Evolutionary conservation across 2,888 invertebrate species (phyloP), one percentile per base, ranked within the genome.

Genomic region (Ferdinandea cuprea): DNA sequence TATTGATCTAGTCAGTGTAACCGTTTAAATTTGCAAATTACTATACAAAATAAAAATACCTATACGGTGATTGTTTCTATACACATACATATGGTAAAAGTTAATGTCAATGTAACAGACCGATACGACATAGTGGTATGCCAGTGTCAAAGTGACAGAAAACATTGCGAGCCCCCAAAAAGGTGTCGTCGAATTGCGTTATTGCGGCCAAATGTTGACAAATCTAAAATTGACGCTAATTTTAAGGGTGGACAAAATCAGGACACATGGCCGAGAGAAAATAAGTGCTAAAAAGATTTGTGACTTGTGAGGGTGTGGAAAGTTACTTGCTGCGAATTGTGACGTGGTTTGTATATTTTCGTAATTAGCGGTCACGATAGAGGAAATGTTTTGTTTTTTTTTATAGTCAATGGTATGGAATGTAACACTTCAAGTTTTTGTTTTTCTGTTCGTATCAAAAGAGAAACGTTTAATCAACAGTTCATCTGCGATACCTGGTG

Each of bases 1-100:
- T 77, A 54, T 69, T 69, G 61, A 48, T 48, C 69, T 54, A 19
- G 59, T 48, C 42, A 50, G 15, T 48, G 50, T 13, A 52, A 48
- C 66, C 35, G 32, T 50, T 40, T 56, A 48, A 63, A 63, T 48
- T 80, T 35, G 50, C 63, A 35, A 42, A 21, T 19, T 48, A 56
- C 44, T 63, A 74, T 63, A 74, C 63, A 46, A 32, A 65, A 35
- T 17, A 50, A 32, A 48, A 42, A 71, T 32, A 54, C 9, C 48
- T 50, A 35, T 13, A 21, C 17, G 5, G 35, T 42, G 25, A 21
- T 63, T 52, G 6, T 17, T 15, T 30, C 11, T 7, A 48, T 2
- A 9, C 6, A 13, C 6, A 1, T 11, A 48, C 6, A 25, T 35
- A 35, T 35, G n/a, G 7, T 25, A 48, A 21, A 46, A 46, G n/a